Percentiles rank a stretch among this genome's conserved stretches.
These are phyloP conservation scores for Chromis chromis DNA, from an alignment of 2,797 vertebrate genomes.

Conservation along the genomic window DNA sequence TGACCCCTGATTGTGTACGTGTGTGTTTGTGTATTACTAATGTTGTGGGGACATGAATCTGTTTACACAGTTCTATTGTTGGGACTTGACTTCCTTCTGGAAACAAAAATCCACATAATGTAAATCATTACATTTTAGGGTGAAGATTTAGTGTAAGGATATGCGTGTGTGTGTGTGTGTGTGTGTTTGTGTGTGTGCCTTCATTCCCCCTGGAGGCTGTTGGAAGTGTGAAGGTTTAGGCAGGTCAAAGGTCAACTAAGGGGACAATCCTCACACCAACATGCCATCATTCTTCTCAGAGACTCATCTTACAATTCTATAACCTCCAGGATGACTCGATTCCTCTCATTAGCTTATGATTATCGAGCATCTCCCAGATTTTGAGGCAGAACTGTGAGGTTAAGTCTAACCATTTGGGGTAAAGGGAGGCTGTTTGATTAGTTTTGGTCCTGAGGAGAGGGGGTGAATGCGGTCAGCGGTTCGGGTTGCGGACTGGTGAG, in stretches of 20 bases:
- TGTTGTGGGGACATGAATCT: not conserved
- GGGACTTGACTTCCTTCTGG: not conserved
- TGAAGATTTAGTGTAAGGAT: not conserved
- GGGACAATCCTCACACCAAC: not conserved
- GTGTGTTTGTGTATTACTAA: not conserved
- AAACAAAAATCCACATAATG: not conserved
- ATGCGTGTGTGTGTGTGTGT: no score
- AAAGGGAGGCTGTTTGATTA: conserved; percentile 2
- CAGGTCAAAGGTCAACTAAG: not conserved
- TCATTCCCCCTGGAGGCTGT: no score
- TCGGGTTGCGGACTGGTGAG: conserved; percentile 20
- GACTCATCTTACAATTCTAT: not conserved
- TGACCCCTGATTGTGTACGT: conserved; percentile 22
- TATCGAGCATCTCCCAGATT: conserved; percentile 6
- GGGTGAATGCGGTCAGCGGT: conserved; percentile 32
- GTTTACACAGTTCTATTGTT: not conserved
- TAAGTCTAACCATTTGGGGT: not conserved
- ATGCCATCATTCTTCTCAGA: not conserved
- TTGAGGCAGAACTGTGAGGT: not conserved
- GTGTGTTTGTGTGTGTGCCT: no score
- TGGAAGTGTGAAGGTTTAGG: no score
- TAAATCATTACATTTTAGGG: not conserved
- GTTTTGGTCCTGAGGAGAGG: not conserved
- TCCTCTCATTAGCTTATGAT: not conserved
- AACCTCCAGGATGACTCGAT: not conserved